Evolutionary conservation across 2,888 invertebrate genomes (phyloP), one percentile per base, ranked within the genome.

Genomic region (Epinotia ramella): DNA sequence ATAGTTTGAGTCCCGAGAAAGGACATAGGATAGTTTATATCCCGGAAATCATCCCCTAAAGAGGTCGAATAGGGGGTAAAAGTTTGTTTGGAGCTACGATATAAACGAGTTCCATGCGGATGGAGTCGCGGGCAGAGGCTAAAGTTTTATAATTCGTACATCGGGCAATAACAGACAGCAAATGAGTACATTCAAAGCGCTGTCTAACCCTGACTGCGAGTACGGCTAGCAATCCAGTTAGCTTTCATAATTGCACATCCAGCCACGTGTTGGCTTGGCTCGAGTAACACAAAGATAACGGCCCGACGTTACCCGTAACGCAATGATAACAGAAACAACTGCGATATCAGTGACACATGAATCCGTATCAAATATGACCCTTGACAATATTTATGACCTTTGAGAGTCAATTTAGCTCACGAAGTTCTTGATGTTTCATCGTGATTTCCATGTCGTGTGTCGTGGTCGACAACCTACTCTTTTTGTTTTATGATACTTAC

Each of bases 171-270:
- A 46, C 46, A 13, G 6, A n/a, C n/a, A 53, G 53, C 56, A 18
- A 33, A 28, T 16, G 1, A 7, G 6, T 28, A 28, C 3, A 60
- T 60, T 62, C 62, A 62, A 60, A 60, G 62, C 28, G n/a, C 46
- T 28, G 46, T 69, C 44, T 69, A 46, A 49, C 44, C 49, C 24
- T 28, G 28, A 49, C 28, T 12, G 20, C 6, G 53, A 53, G 5
- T 53, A 53, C 68, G 2, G 60, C 33, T 28, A n/a, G 44, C 46
- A 69, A 60, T 46, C 28, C 60, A n/a, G 44, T 69, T 69, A 69
- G 46, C 49, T 60, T 69, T 69, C 69, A 60, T 69, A 60, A 69
- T 69, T 33, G 62, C 62, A 62, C 59, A 24, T 59, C 62, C 16
- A 62, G 62, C n/a, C 33, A 16, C 59, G 20, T 20, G 59, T 33